These are phyloP conservation scores for Chelonus insularis DNA, from an alignment of 1,140 invertebrate genomes.

Conservation along the genomic window DNA sequence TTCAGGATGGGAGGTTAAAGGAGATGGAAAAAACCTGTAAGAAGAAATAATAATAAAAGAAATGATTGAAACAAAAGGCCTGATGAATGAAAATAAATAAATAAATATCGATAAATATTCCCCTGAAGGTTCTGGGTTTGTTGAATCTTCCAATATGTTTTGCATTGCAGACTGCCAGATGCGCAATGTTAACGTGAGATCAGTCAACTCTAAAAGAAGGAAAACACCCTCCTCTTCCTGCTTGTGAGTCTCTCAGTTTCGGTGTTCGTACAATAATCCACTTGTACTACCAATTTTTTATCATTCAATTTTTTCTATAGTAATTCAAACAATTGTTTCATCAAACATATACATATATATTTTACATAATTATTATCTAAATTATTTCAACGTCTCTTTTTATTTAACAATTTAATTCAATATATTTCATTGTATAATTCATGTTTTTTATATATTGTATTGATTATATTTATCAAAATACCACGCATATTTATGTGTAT, in stretches of 20 bases:
- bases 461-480: no score
- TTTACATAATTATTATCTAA: no score
- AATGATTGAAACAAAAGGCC: constrained; percentile 19
- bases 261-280: constrained; percentile 61
- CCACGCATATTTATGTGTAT: no score
- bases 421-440: no score
- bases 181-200: constrained; percentile 76
- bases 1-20: constrained; percentile 17
- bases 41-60: neutral
- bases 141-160: constrained; percentile 61
- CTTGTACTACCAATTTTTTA: constrained; percentile 42
- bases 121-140: constrained; percentile 49
- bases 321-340: constrained; percentile 23
- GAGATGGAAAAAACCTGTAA: neutral
- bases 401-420: no score
- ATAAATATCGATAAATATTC: constrained; percentile 34
- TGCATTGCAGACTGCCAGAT: constrained; percentile 74
- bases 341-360: no score
- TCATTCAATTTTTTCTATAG: constrained; percentile 27
- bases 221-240: constrained; percentile 70
- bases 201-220: constrained; percentile 73
- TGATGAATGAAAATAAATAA: constrained; percentile 18
- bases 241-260: constrained; percentile 71
- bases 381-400: no score
- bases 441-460: no score